These are phyloP conservation scores for Tragelaphus scriptus DNA, from an alignment of 2,113 vertebrate genomes.

Conservation along the genomic window DNA sequence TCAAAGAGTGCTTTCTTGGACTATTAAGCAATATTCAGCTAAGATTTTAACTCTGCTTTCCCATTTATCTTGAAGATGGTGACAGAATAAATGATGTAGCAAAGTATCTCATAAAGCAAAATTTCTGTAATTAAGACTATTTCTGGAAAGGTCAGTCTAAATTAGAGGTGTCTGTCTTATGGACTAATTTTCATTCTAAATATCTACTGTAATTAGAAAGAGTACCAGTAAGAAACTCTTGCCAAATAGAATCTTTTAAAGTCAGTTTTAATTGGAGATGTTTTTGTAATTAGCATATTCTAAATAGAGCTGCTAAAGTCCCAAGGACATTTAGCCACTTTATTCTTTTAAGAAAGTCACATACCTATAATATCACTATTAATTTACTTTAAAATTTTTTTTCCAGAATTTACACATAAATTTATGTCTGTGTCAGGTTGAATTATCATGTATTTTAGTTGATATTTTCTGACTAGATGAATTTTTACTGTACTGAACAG, in stretches of 20 bases:
- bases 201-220: constrained; percentile 30
- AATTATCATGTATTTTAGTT: background rate
- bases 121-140: background rate
- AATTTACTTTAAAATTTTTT: background rate
- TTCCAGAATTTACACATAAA: background rate
- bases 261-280: constrained; percentile 38
- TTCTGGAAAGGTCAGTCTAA: constrained; percentile 40
- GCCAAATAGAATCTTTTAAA: constrained; percentile 31
- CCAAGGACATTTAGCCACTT: background rate
- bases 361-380: background rate
- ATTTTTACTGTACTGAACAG: background rate
- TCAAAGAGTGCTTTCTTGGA: background rate
- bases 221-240: background rate
- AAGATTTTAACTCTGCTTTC: background rate
- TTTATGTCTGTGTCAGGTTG: background rate
- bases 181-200: background rate
- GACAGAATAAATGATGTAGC: background rate
- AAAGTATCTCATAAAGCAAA: constrained; percentile 14
- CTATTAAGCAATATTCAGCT: background rate
- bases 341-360: constrained; percentile 10
- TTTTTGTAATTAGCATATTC: background rate
- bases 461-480: background rate
- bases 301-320: background rate
- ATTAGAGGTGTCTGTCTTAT: background rate
- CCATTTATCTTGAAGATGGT: background rate